phyloP scores from a whole-genome alignment of 2,797 vertebrate species.

The Hypotaenidia okinawae region DNA sequence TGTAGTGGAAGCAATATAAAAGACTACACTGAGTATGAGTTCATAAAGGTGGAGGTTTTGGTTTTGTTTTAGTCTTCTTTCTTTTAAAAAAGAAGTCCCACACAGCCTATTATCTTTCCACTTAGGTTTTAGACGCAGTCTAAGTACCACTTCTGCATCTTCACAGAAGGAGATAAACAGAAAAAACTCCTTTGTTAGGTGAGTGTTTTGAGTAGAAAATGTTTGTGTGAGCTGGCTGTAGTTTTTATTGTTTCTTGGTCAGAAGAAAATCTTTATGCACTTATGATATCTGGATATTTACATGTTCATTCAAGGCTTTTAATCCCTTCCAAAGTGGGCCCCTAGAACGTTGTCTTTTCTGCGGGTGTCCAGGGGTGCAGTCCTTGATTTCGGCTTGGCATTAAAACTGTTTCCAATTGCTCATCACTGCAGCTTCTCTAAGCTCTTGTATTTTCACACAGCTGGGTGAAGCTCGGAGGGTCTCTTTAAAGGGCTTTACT shows the following conservation, averaged over 20 bases:
- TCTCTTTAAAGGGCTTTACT: background rate
- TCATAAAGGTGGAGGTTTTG: background rate
- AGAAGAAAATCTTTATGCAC: background rate
- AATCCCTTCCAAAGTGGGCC: background rate
- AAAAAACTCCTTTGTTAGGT: conserved; percentile 88
- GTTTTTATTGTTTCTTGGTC: background rate
- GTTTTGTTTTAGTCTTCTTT: background rate
- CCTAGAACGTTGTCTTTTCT: background rate
- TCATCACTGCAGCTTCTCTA: background rate
- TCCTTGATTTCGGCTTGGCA: background rate
- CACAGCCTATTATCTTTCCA: background rate
- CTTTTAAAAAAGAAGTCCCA: background rate
- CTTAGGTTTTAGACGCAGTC: conserved; percentile 91
- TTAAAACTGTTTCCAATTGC: background rate
- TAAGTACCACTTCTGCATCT: conserved; percentile 89
- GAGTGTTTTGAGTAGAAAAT: background rate
- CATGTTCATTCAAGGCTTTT: background rate
- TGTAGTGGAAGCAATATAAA: background rate
- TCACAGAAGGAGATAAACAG: conserved; percentile 85
- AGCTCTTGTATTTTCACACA: background rate
- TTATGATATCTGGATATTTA: background rate
- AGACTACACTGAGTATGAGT: background rate
- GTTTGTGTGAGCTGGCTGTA: background rate
- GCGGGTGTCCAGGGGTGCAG: background rate
- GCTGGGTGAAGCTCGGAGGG: background rate